Evolutionary conservation across 2,888 invertebrate genomes (phyloP), one percentile per base, ranked within the genome.

Genomic region (Yponomeuta malinellus): DNA sequence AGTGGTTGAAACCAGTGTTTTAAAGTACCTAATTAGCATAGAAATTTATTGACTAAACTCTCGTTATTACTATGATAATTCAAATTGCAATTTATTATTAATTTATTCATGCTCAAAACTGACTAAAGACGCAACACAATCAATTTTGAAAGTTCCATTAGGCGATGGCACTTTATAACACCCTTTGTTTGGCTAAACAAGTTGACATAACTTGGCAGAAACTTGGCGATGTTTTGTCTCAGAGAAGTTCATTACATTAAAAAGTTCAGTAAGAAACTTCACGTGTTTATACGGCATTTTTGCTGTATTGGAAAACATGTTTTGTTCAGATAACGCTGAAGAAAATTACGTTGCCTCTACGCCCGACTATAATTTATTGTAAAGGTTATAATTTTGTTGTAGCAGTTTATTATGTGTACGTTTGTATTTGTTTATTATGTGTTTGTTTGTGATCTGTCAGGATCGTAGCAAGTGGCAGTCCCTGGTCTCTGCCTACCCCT

Each of bases 211-310:
- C 52, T 59, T 15, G 29, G 33, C 65, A 12, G 29, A 68, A 48
- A 68, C 68, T 68, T 48, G 9, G 37, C 23, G 2, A 68, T 68
- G 68, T 48, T 23, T 48, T 68, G 68, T 68, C 48, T 29, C 68
- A 23, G 37, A 68, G 48, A 48, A 48, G 68, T 68, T 68, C 23
- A 68, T 33, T 68, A 37, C 48, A 68, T 68, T 68, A 68, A 37
- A 68, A 68, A 68, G 68, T 68, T 68, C 15, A 31, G 33, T 29
- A 65, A 12, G 10, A 65, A 65, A 12, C 2, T 29, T 59, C 52
- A 59, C 33, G 33, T 31, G 65, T 65, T 31, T 31, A 1, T 33
- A 43, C 67, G 33, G 29, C 12, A 43, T 67, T 67, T 29, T 43
- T 37, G 5, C 43, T 29, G 37, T 67, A 37, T 67, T 43, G 15